Conservation (phyloP, 2,113 vertebrate genomes). For the Passer montanus region DNA sequence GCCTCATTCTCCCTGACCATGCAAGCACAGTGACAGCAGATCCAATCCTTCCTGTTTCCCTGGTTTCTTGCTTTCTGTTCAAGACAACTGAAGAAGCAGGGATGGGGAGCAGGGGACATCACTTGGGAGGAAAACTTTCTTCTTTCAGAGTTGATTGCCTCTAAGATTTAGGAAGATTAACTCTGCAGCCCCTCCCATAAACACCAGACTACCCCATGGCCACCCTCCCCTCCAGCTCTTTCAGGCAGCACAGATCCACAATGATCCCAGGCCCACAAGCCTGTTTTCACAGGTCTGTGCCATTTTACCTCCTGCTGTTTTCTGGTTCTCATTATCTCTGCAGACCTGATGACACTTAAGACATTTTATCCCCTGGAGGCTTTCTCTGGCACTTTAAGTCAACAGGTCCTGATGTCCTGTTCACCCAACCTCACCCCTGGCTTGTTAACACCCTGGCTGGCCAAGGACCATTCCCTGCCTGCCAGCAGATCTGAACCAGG, state of each 20-base stretch:
- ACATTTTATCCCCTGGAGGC: neutral
- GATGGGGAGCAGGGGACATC: neutral
- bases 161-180: neutral
- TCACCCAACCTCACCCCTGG: neutral
- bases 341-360: conserved; percentile 33
- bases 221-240: neutral
- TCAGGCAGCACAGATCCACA: rapidly evolving
- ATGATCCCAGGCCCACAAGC: neutral
- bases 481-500: neutral
- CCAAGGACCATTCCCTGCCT: neutral
- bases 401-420: rapidly evolving
- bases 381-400: neutral
- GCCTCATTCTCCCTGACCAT: neutral
- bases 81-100: neutral
- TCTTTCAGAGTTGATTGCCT: neutral
- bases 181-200: neutral
- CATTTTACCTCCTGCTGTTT: neutral
- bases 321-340: conserved; percentile 48
- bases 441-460: conserved; percentile 19
- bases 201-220: neutral
- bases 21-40: neutral
- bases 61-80: neutral
- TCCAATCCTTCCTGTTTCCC: neutral
- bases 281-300: neutral
- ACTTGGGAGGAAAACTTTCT: neutral